Conservation (phyloP, 2,113 vertebrate species). For the Pomatorhinus ruficollis region DNA sequence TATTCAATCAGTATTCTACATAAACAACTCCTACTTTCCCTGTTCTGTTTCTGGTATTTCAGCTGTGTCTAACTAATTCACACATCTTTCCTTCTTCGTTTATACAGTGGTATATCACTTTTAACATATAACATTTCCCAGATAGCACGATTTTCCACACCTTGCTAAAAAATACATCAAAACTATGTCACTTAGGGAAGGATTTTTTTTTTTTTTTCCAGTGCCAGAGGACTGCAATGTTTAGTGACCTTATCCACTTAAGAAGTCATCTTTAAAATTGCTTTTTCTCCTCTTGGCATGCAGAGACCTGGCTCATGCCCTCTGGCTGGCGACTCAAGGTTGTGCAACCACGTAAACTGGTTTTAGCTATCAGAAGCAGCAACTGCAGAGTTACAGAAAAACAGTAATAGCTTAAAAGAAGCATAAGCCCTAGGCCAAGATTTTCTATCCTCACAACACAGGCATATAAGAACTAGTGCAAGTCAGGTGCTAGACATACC, state of each 20-base stretch:
- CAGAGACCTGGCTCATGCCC: neutral
- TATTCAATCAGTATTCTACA: neutral
- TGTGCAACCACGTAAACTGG: neutral
- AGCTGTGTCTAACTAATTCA: neutral
- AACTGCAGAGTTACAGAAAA: neutral
- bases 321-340: neutral
- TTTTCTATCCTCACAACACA: neutral
- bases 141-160: neutral
- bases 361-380: neutral
- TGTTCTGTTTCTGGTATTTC: neutral
- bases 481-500: neutral
- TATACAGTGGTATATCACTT: neutral
- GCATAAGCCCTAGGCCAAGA: neutral
- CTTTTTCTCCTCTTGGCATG: neutral
- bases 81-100: neutral
- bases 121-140: neutral
- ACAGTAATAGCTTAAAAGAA: neutral
- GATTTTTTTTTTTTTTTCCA: neutral
- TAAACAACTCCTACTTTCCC: neutral
- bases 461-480: neutral
- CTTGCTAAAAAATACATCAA: neutral
- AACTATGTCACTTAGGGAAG: neutral
- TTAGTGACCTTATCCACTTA: constrained; percentile 25
- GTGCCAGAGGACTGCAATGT: neutral
- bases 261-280: neutral